Conservation (phyloP, 2,113 vertebrate species). For the Entelurus aequoreus region DNA sequence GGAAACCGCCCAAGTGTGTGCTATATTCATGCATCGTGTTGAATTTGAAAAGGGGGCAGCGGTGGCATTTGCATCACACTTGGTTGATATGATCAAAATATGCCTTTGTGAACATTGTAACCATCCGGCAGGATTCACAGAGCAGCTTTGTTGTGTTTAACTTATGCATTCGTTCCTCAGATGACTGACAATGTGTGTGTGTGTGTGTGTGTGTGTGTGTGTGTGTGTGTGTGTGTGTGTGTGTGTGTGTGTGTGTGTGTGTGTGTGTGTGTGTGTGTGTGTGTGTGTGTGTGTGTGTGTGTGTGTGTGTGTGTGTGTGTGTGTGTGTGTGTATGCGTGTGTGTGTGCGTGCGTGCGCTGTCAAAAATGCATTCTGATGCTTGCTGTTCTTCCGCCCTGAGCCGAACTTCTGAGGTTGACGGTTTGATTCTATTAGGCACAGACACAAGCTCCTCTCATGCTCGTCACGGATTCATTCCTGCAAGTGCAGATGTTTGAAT, state of each 20-base stretch:
- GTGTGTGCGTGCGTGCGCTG: background rate
- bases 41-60: background rate
- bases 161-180: background rate
- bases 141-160: background rate
- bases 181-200: too few relatives aligned
- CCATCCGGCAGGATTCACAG: background rate
- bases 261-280: too few relatives aligned
- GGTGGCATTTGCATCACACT: background rate
- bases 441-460: slow-evolving; percentile 21
- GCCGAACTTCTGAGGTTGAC: slow-evolving; percentile 2
- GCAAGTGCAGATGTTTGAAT: slow-evolving; percentile 23
- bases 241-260: too few relatives aligned
- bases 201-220: too few relatives aligned
- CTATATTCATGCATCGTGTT: background rate
- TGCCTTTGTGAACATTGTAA: background rate
- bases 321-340: too few relatives aligned
- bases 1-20: background rate
- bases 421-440: slow-evolving; percentile 36
- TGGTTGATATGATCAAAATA: background rate
- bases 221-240: too few relatives aligned
- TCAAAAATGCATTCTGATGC: background rate
- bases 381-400: background rate
- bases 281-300: too few relatives aligned
- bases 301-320: too few relatives aligned
- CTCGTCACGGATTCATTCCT: slow-evolving; percentile 27